Conservation (phyloP, 2,888 invertebrate species). For the Andrena marginata region DNA sequence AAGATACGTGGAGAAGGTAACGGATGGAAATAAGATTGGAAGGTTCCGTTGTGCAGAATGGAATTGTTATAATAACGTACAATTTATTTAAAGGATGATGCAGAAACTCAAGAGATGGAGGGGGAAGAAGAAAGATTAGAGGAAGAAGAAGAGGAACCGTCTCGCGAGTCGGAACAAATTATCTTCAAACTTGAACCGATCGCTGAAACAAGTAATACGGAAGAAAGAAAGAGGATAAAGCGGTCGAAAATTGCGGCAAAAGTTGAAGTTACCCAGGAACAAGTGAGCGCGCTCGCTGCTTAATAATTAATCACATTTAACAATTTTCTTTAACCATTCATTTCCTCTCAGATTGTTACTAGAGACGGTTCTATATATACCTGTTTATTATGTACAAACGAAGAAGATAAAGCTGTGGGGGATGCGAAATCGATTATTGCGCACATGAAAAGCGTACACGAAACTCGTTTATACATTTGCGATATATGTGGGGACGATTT, state of each 20-base stretch:
- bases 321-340: neutral
- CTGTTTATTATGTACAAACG: constrained; percentile 86
- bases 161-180: constrained; percentile 50
- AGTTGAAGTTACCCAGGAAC: constrained; percentile 56
- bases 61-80: neutral
- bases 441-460: constrained; percentile 88
- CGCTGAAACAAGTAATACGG: constrained; percentile 44
- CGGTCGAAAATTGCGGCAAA: constrained; percentile 61
- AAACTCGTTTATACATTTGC: constrained; percentile 89
- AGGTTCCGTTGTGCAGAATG: too few relatives aligned
- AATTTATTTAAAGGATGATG: constrained; percentile 42
- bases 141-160: constrained; percentile 51
- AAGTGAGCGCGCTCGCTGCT: constrained; percentile 48
- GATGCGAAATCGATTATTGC: constrained; percentile 88
- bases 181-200: constrained; percentile 52
- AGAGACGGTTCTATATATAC: constrained; percentile 86
- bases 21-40: neutral
- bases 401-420: constrained; percentile 83
- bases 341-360: constrained; percentile 71
- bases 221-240: constrained; percentile 59
- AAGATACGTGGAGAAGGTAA: constrained; percentile 39
- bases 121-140: constrained; percentile 51
- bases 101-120: constrained; percentile 45
- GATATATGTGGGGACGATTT: constrained; percentile 89
- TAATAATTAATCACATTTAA: neutral